A percentile compares a stretch with the other conserved stretches of the same genome.
Conservation (phyloP, 2,888 invertebrate species). For the Leucania comma region DNA sequence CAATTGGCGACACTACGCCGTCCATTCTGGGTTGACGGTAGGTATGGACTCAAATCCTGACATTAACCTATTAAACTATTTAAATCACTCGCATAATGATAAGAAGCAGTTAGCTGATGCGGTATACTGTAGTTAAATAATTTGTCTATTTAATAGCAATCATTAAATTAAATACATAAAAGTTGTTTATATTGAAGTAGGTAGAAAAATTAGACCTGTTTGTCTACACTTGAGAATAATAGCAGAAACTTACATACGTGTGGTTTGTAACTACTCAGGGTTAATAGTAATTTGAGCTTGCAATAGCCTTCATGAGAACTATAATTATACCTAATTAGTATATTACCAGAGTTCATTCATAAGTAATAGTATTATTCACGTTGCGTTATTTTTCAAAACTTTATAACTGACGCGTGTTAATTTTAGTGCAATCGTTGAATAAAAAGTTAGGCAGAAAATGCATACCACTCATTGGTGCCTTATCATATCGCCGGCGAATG, state of each 20-base stretch:
- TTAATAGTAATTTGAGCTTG: constrained; percentile 59
- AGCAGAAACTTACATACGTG: constrained; percentile 25
- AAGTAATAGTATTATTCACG: constrained; percentile 21
- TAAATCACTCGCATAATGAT: constrained; percentile 14
- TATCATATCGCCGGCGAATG: constrained; percentile 53
- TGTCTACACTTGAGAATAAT: constrained; percentile 33
- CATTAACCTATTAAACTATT: constrained; percentile 9
- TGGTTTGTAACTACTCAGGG: constrained; percentile 51
- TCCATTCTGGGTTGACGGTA: constrained; percentile 24
- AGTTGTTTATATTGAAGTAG: constrained; percentile 26
- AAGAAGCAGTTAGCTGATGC: constrained; percentile 19
- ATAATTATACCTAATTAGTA: constrained; percentile 27
- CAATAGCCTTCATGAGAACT: constrained; percentile 43
- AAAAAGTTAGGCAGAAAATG: constrained; percentile 23
- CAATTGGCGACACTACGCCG: constrained; percentile 24
- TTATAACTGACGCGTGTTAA: background rate
- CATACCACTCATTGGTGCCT: constrained; percentile 55
- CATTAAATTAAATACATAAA: constrained; percentile 13
- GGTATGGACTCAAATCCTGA: constrained; percentile 3
- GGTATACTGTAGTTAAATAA: constrained; percentile 21
- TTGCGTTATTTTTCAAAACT: constrained; percentile 9
- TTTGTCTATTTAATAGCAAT: constrained; percentile 6
- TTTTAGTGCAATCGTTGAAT: constrained; percentile 3
- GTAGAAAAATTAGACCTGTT: constrained; percentile 23
- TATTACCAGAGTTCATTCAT: constrained; percentile 29